Evolutionary conservation across 2,113 vertebrate genomes (phyloP), one percentile per base, ranked within the genome.

Genomic region (Scolopax mira): DNA sequence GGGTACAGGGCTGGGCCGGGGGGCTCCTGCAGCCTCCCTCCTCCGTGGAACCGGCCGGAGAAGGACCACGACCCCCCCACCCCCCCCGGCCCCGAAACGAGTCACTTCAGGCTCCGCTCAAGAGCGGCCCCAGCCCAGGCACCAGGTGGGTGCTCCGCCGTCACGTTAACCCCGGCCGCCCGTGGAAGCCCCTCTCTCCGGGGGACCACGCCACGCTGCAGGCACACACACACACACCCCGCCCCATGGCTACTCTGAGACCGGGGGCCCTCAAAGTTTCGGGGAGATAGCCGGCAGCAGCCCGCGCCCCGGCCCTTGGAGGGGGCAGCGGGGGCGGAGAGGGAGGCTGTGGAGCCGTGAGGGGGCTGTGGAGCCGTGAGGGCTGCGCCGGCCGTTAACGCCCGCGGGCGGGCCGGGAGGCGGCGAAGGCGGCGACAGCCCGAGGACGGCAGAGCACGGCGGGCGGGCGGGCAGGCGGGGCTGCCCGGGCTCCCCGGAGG

Each of bases 211-310:
- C 44, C 55, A 30, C 7, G 65, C 82, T 19, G 61, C 41, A 3
- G 51, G 51, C 51, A 51, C 48, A 24, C 23, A 24, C 48, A 48
- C 49, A 25, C 39, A 23, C 57, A n/a, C 33, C 6, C 33, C 21
- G 0, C 18, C 46, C 37, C 35, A 11, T 1, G 22, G 6, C 57
- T 7, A 2, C 31, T 46, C 14, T 7, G 14, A 28, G 22, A 3
- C 19, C 19, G 46, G 18, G 21, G 24, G 3, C 60, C 58, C 58
- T 55, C 4, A 25, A 94, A 96, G 77, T 89, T 88, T 25, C 8
- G 35, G 77, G 66, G 51, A 24, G 11, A 64, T 6, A 10, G 2
- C 25, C 51, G 11, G 62, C 92, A 41, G 71, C 39, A 61, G 84
- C 57, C 65, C 83, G 83, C 66, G 58, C 86, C 73, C 74, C 31